Evolutionary conservation across 2,797 vertebrate genomes (phyloP).

Genomic region (Pterois miles): DNA sequence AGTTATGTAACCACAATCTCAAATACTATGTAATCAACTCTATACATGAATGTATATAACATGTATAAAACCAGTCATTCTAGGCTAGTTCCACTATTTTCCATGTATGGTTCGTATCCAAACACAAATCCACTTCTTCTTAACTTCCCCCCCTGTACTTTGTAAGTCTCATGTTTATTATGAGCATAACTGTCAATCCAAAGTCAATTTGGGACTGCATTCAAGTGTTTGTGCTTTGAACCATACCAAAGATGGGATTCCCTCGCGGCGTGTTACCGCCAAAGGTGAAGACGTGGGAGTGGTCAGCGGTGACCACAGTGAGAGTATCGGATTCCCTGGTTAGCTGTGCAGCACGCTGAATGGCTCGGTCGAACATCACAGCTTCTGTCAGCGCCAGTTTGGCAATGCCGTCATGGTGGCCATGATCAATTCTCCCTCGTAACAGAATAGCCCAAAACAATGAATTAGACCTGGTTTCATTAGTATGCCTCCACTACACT

Average conservation of each 20-base stretch:
- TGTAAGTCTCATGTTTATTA: neutral
- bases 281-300: slow-evolving; percentile 88
- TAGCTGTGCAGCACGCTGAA: slow-evolving; percentile 78
- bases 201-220: neutral
- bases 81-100: neutral
- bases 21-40: neutral
- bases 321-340: slow-evolving; percentile 83
- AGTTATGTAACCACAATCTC: neutral
- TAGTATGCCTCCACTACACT: neutral
- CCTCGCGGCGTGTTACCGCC: slow-evolving; percentile 87
- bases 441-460: slow-evolving; percentile 24
- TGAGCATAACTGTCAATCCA: neutral
- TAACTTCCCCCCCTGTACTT: neutral
- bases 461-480: neutral
- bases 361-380: slow-evolving; percentile 85
- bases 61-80: neutral
- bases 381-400: slow-evolving; percentile 85
- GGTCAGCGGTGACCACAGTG: slow-evolving; percentile 88
- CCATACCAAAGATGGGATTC: slow-evolving; percentile 87
- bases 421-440: slow-evolving; percentile 90
- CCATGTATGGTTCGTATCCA: neutral
- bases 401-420: slow-evolving; percentile 86
- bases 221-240: neutral
- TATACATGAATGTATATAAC: neutral
- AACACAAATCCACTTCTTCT: neutral